Percentiles rank a stretch among this genome's conserved stretches.
These are phyloP conservation scores for Melanotaenia trifasciata DNA, from an alignment of 2,797 vertebrate genomes.

Conservation along the genomic window DNA sequence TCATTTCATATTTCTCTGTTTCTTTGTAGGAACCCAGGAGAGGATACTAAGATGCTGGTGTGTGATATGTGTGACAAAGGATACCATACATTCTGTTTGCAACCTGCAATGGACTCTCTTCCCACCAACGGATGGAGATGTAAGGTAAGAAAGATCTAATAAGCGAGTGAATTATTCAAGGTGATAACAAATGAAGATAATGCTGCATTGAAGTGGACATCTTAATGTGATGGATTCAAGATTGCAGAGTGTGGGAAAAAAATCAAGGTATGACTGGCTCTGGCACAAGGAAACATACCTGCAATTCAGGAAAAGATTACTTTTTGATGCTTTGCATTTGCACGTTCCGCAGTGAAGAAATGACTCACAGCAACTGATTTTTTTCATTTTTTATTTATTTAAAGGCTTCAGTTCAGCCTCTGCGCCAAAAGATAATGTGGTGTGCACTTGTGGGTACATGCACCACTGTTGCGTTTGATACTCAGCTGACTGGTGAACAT, in stretches of 20 bases:
- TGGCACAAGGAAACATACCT: slow-evolving; percentile 17
- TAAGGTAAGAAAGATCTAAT: slow-evolving; percentile 84
- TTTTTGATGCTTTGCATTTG: slow-evolving; percentile 9
- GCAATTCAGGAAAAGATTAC: slow-evolving; percentile 24
- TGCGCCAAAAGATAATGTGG: neutral
- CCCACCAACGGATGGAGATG: slow-evolving; percentile 99
- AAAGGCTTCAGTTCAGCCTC: slow-evolving; percentile 42
- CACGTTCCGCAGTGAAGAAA: slow-evolving; percentile 53
- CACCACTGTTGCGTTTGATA: slow-evolving; percentile 27
- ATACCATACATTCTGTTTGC: slow-evolving; percentile 98
- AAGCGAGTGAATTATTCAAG: neutral
- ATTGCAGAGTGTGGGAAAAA: neutral
- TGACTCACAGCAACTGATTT: slow-evolving; percentile 52
- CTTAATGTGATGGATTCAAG: neutral
- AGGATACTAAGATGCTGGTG: slow-evolving; percentile 99
- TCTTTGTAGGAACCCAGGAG: slow-evolving; percentile 92
- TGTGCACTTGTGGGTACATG: neutral
- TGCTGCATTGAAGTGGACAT: neutral
- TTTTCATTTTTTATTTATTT: slow-evolving; percentile 4
- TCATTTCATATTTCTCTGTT: neutral
- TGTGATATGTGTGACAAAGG: slow-evolving; percentile 99
- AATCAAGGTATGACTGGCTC: neutral
- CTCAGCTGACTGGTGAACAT: slow-evolving; percentile 37
- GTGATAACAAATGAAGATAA: neutral
- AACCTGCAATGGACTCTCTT: slow-evolving; percentile 95